Evolutionary conservation across 2,113 vertebrate species (phyloP).

Genomic region (Atrichornis clamosus): DNA sequence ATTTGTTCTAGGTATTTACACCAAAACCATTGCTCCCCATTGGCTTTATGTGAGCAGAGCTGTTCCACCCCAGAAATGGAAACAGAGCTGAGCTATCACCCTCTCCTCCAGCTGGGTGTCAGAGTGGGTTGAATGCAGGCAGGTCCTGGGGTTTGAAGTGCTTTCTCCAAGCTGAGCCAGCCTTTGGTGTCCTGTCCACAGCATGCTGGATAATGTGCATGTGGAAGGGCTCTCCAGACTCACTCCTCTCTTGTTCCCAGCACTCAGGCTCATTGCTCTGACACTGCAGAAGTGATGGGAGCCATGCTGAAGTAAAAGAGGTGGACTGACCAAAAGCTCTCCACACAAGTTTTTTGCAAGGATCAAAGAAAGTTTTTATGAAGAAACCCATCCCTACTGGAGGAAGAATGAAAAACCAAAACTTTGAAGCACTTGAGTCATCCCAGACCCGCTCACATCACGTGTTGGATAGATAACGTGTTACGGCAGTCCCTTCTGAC

Average conservation of each 20-base stretch:
- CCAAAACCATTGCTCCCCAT: neutral
- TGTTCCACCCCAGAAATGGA: no score
- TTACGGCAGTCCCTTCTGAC: neutral
- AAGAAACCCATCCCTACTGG: neutral
- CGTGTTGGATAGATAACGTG: rapidly evolving
- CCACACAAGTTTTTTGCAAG: neutral
- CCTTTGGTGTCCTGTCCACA: neutral
- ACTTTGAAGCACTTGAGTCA: neutral
- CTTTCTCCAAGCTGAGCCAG: neutral
- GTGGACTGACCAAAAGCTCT: neutral
- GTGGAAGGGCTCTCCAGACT: neutral
- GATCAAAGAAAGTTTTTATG: neutral
- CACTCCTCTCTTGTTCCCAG: neutral
- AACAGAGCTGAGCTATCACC: neutral
- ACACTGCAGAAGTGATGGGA: neutral
- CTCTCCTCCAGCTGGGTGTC: neutral
- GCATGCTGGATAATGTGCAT: rapidly evolving
- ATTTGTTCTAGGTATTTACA: neutral
- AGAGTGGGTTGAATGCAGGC: neutral
- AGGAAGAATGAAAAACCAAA: neutral
- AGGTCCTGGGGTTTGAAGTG: neutral
- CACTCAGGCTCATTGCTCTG: rapidly evolving
- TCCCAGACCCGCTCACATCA: neutral
- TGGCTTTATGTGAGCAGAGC: neutral
- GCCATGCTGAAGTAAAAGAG: neutral